Evolutionary conservation across 1,140 invertebrate genomes (phyloP).

Genomic region (Hyles vespertilio): DNA sequence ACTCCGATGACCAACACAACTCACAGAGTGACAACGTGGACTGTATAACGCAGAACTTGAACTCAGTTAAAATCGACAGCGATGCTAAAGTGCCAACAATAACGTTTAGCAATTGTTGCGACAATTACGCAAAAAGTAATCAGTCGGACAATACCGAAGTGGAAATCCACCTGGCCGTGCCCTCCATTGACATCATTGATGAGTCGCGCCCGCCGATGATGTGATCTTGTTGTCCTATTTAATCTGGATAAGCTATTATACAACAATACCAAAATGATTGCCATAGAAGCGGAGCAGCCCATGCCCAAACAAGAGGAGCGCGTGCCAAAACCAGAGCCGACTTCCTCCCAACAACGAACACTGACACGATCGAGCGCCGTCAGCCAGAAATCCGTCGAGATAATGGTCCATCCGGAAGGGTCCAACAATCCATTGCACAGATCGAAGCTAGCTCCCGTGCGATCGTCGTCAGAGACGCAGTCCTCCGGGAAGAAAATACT

Average conservation of each 20-base stretch:
- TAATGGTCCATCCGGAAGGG: constrained; percentile 59
- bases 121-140: constrained; percentile 37
- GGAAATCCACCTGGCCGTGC: constrained; percentile 62
- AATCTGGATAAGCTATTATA: constrained; percentile 3
- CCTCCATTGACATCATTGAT: constrained; percentile 55
- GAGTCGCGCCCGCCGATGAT: constrained; percentile 65
- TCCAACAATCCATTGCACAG: constrained; percentile 68
- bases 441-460: constrained; percentile 63
- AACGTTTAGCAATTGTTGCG: constrained; percentile 72
- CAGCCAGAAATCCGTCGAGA: constrained; percentile 77
- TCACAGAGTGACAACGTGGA: constrained; percentile 46
- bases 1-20: constrained; percentile 39
- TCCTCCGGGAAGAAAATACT: constrained; percentile 63
- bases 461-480: constrained; percentile 66
- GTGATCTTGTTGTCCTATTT: constrained; percentile 30
- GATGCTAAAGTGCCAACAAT: constrained; percentile 64
- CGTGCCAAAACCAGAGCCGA: constrained; percentile 50
- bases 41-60: constrained; percentile 52
- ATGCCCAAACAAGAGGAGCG: constrained; percentile 49
- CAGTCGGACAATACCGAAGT: constrained; percentile 48
- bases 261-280: constrained; percentile 55
- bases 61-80: constrained; percentile 53
- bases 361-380: constrained; percentile 74
- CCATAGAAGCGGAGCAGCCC: constrained; percentile 62
- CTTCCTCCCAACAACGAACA: constrained; percentile 46